phyloP scores from a whole-genome alignment of 2,113 vertebrate genomes.

The Tetrax tetrax region DNA sequence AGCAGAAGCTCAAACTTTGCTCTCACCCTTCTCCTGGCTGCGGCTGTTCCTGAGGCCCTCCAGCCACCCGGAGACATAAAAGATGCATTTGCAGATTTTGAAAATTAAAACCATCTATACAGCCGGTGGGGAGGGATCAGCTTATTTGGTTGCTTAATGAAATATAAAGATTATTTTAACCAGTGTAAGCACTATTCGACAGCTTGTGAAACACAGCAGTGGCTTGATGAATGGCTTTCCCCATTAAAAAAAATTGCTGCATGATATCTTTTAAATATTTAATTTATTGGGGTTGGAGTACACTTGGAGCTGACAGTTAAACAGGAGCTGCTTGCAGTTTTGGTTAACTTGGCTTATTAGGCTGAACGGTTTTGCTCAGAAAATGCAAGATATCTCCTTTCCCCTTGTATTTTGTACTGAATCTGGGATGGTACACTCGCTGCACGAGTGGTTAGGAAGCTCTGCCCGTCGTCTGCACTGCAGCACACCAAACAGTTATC shows the following conservation, averaged over 20 bases:
- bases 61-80: slow-evolving; percentile 79
- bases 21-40: slow-evolving; percentile 67
- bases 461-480: neutral
- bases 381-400: neutral
- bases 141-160: slow-evolving; percentile 87
- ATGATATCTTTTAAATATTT: slow-evolving; percentile 85
- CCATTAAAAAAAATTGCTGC: slow-evolving; percentile 81
- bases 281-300: slow-evolving; percentile 79
- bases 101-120: slow-evolving; percentile 86
- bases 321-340: slow-evolving; percentile 8
- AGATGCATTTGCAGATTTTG: slow-evolving; percentile 84
- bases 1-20: slow-evolving; percentile 66
- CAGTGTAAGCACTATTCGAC: slow-evolving; percentile 89
- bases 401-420: neutral
- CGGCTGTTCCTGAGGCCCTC: slow-evolving; percentile 65
- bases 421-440: neutral
- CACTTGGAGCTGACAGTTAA: slow-evolving; percentile 60
- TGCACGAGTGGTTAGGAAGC: neutral
- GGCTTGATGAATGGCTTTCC: slow-evolving; percentile 82
- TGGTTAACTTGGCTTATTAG: slow-evolving; percentile 26
- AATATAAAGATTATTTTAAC: slow-evolving; percentile 91
- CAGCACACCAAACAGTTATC: neutral
- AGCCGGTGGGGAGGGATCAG: slow-evolving; percentile 81
- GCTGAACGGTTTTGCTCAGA: neutral
- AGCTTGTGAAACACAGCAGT: slow-evolving; percentile 80